Base-by-base conservation (phyloP, 1,140 invertebrate genomes). In the Drosophila seguyi region DNA sequence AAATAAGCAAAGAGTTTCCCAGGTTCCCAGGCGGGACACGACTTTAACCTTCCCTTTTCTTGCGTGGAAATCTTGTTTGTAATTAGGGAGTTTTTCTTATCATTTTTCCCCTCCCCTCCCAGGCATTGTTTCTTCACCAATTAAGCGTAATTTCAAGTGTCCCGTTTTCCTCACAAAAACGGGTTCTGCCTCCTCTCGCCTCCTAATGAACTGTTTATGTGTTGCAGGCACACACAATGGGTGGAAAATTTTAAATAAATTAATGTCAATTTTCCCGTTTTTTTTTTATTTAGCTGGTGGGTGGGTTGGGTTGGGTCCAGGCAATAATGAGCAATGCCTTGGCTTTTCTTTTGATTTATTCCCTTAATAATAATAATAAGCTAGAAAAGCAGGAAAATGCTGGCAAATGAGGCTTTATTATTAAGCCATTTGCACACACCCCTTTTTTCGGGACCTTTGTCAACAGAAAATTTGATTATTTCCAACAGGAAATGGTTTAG, bases 41-140 rank as follows among this genome's bases (percentile, higher is more conserved):
- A 38, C 55, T 25, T 39, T n/a, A 65, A 63, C 58, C 67, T 62
- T 41, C 61, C 57, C 25, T 61, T 42, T 31, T 5, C 18, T 11
- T 11, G 20, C 11, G n/a, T 25, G 18, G 22, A 63, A 75, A 69
- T 81, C 77, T 80, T 71, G 72, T 81, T 85, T 77, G 62, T 81
- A 85, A 84, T 85, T 85, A 81, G 77, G 73, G 55, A 73, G 77
- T 80, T 77, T 73, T 73, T 29, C 62, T 69, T 81, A 76, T 66
- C 75, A 71, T 69, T 77, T 61, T 42, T 69, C n/a, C n/a, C 34
- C 50, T 53, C 27, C 39, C 11, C 25, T 41, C 22, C 39, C 34
- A 27, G 29, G 39, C 61, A 53, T 68, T 77, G 74, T 77, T 57
- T 75, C 69, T 57, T 56, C 42, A 50, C 63, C 74, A 78, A 77